Evolutionary conservation across 1,140 invertebrate species (phyloP), one percentile per base, ranked within the genome.

Genomic region (Anthonomus grandis): DNA sequence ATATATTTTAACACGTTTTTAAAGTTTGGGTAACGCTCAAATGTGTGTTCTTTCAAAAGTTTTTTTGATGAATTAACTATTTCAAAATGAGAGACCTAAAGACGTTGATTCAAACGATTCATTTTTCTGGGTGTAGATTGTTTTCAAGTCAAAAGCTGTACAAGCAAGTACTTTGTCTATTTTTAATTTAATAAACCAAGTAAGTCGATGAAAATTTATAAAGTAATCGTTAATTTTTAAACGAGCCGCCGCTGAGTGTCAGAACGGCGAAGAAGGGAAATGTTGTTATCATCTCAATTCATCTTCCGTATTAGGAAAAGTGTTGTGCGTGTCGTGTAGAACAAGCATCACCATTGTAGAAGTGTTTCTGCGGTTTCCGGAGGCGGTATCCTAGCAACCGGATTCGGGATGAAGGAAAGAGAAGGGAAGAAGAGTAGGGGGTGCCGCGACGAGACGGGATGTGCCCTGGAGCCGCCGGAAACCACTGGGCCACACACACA

Each of bases 291-390:
- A 66, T 66, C 67, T 65, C 66, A 66, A 73, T 73, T 66, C 64
- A 73, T 73, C 71, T 73, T 70, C 65, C 63, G 59, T 67, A 70
- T 68, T 65, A 60, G 56, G 64, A 41, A 57, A 59, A 67, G 66
- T 66, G 68, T 66, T 70, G 68, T 71, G 69, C 67, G 65, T 69
- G 68, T 71, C 70, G 68, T 72, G 70, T 72, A 70, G 62, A 66
- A 72, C 70, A 72, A 72, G 70, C 70, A 69, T 68, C 70, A 69
- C 67, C 70, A 69, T 67, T 68, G 67, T 70, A 68, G 69, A 68
- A 67, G 68, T 72, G 70, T 72, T 70, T 68, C 69, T 71, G 68
- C 63, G 69, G 69, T 71, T 62, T 54, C 59, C 59, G 62, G 59
- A 68, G 69, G 63, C 64, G 66, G 69, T 70, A 64, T 54, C 69